These are phyloP conservation scores for Paedocypris micromegethes DNA, from an alignment of 2,797 vertebrate species.

Conservation along the genomic window DNA sequence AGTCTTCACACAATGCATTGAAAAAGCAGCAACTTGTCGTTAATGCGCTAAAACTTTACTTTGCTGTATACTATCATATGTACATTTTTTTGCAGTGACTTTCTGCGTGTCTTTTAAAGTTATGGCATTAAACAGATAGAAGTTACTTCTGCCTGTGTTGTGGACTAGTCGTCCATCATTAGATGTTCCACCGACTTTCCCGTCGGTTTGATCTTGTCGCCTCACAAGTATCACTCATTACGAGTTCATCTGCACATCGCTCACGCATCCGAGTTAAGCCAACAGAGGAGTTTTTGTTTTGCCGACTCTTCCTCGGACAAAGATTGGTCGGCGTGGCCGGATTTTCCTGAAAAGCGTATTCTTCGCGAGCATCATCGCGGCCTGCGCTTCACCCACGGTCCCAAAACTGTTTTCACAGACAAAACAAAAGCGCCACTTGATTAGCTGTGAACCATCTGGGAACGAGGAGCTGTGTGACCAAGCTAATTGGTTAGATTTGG, in stretches of 20 bases:
- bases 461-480: constrained; percentile 57
- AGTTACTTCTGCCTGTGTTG: too few relatives aligned
- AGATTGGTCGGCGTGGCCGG: constrained; percentile 33
- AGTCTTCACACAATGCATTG: too few relatives aligned
- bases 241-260: constrained; percentile 15
- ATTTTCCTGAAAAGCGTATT: constrained; percentile 33
- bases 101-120: too few relatives aligned
- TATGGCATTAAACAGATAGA: too few relatives aligned
- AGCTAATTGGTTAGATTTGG: constrained; percentile 63
- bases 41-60: too few relatives aligned
- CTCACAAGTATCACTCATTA: constrained; percentile 8
- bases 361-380: constrained; percentile 19
- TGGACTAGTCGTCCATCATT: too few relatives aligned
- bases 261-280: constrained; percentile 33
- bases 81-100: too few relatives aligned
- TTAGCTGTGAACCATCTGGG: constrained; percentile 58
- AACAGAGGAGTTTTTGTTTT: constrained; percentile 43
- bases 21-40: too few relatives aligned
- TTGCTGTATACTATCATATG: too few relatives aligned
- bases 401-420: constrained; percentile 62
- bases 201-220: too few relatives aligned
- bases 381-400: constrained; percentile 51
- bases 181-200: too few relatives aligned
- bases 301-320: constrained; percentile 30
- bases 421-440: constrained; percentile 66